A percentile compares a stretch with the other conserved stretches of the same genome.
These are phyloP conservation scores for Neocrepidodera transversa DNA, from an alignment of 2,888 invertebrate genomes.

Conservation along the genomic window DNA sequence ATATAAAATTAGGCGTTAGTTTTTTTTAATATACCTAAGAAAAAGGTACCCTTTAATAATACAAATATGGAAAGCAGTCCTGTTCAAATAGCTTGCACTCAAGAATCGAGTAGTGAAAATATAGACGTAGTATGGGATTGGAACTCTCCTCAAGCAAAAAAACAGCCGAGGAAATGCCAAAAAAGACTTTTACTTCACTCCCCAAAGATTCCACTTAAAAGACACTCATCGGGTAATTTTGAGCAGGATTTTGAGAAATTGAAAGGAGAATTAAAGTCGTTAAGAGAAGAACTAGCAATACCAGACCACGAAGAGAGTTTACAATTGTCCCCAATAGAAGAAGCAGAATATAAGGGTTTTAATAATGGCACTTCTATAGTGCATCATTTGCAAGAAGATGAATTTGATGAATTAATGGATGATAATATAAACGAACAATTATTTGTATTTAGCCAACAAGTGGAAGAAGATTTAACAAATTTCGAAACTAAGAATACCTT, in stretches of 20 bases:
- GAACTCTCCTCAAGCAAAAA: constrained; percentile 57
- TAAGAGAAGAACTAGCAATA: constrained; percentile 49
- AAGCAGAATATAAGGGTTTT: constrained; percentile 45
- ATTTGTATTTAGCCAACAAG: constrained; percentile 53
- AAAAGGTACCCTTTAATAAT: too few relatives aligned
- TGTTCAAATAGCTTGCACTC: constrained; percentile 53
- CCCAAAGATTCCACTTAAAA: constrained; percentile 52
- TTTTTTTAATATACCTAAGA: too few relatives aligned
- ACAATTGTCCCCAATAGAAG: constrained; percentile 48
- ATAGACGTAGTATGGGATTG: constrained; percentile 63
- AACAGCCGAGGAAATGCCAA: constrained; percentile 36
- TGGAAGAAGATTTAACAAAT: constrained; percentile 47
- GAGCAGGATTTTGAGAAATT: constrained; percentile 54
- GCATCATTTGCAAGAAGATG: constrained; percentile 22
- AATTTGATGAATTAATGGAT: constrained; percentile 50
- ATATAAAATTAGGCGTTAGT: too few relatives aligned
- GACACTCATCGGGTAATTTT: constrained; percentile 48
- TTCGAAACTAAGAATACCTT: neutral
- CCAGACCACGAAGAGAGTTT: constrained; percentile 50
- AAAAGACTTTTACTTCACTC: constrained; percentile 44
- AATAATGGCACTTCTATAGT: constrained; percentile 1
- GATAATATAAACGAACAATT: constrained; percentile 57
- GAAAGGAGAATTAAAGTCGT: constrained; percentile 52
- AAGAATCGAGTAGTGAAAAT: constrained; percentile 51
- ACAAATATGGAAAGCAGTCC: constrained; percentile 39